A percentile compares a stretch with the other conserved stretches of the same genome.
Conservation (phyloP, 2,888 invertebrate species). For the Zootermopsis nevadensis region DNA sequence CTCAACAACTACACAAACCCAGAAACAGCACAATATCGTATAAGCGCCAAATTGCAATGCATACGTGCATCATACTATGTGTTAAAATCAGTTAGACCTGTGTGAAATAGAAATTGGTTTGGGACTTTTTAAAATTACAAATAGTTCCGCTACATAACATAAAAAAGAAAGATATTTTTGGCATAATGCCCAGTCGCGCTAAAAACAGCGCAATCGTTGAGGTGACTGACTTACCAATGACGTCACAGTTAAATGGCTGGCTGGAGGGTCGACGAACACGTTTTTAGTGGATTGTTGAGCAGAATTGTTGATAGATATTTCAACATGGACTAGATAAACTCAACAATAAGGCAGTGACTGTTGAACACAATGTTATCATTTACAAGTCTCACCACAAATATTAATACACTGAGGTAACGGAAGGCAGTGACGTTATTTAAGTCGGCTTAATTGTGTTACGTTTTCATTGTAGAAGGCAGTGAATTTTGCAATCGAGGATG, state of each 20-base stretch:
- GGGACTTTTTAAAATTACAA: neutral
- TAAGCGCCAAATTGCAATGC: too few relatives aligned
- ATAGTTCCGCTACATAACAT: neutral
- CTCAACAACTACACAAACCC: too few relatives aligned
- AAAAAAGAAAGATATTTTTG: slow-evolving; percentile 3
- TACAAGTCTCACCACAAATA: slow-evolving; percentile 2
- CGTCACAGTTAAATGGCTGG: slow-evolving; percentile 43
- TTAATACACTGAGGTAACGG: slow-evolving; percentile 21
- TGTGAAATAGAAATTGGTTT: neutral
- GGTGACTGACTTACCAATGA: slow-evolving; percentile 45
- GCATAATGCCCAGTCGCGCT: slow-evolving; percentile 32
- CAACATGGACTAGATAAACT: slow-evolving; percentile 37
- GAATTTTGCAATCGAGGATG: neutral
- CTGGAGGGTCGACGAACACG: slow-evolving; percentile 28
- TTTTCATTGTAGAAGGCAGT: neutral
- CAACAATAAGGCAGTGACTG: slow-evolving; percentile 40
- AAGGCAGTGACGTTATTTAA: slow-evolving; percentile 10
- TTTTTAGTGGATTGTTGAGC: slow-evolving; percentile 29
- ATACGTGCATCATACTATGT: too few relatives aligned
- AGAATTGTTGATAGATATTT: slow-evolving; percentile 20
- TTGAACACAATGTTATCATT: slow-evolving; percentile 19
- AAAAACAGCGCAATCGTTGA: slow-evolving; percentile 38
- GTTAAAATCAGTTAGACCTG: too few relatives aligned
- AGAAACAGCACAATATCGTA: too few relatives aligned
- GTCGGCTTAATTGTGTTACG: neutral